Evolutionary conservation across 2,797 vertebrate genomes (phyloP), one percentile per base, ranked within the genome.

Genomic region (Cercopithecus hamlyni): DNA sequence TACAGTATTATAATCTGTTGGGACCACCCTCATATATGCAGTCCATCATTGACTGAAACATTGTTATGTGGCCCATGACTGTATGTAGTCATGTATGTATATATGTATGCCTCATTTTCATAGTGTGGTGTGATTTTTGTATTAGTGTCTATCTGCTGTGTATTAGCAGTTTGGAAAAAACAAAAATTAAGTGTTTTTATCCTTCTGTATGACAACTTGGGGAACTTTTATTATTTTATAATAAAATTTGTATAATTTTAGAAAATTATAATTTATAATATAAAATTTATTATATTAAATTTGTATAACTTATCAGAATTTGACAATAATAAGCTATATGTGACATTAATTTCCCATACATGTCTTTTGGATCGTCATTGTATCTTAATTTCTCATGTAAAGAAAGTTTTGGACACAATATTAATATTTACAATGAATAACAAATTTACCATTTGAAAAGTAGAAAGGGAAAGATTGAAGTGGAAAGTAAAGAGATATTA

Each of bases 401-500:
- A 94, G 76, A 43, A 80, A 83, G 50, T 88, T 95, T 97, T 72
- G 27, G 48, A 30, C 6, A 85, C n/a, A 83, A 39, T 7, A 88
- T 50, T 88, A 85, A 84, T 48, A 75, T 17, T 88, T 61, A 72
- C 3, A 50, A 86, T 89, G n/a, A 86, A 95, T 81, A 89, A 70
- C 43, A 43, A 20, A 61, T 75, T 94, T 91, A 64, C 19, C 9
- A 81, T 83, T 89, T 79, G 67, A 64, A 57, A 83, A 81, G 14
- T 50, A 81, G 45, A 67, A 90, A 92, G 61, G 50, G 8, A 89
- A 88, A 81, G 70, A 92, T 10, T 92, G 80, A 96, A 15, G n/a
- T 76, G 41, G 88, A 95, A 48, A 22, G 79, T 89, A 94, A 97
- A 95, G 89, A 90, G 50, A 93, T 92, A 94, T 96, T 98, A 97